Conservation (phyloP, 1,140 invertebrate genomes). For the Tigriopus japonicus region DNA sequence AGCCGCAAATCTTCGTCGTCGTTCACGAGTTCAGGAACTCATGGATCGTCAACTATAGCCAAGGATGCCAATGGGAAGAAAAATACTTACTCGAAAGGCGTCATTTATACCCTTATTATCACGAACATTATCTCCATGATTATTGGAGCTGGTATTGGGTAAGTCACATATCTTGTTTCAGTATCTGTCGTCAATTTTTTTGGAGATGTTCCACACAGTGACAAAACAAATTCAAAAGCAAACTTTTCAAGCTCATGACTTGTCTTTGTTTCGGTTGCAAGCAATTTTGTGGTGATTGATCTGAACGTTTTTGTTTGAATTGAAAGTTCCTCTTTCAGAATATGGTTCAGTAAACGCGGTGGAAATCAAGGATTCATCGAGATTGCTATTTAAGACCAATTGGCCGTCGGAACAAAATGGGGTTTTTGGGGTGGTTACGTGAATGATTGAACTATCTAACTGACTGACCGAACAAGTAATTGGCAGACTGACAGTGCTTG, state of each 20-base stretch:
- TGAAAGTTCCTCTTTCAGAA: neutral
- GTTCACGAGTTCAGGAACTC: too few relatives aligned
- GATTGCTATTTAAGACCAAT: neutral
- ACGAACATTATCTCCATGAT: constrained; percentile 6
- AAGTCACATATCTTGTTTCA: too few relatives aligned
- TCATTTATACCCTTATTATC: neutral
- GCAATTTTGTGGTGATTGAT: neutral
- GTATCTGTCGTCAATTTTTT: too few relatives aligned
- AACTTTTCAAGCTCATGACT: neutral
- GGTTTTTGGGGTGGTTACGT: too few relatives aligned
- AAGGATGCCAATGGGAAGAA: too few relatives aligned
- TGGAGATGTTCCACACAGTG: too few relatives aligned
- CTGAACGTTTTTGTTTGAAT: neutral
- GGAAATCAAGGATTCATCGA: constrained; percentile 13
- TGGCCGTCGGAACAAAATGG: too few relatives aligned
- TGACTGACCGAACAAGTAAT: too few relatives aligned
- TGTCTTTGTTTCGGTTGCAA: neutral
- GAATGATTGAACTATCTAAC: too few relatives aligned
- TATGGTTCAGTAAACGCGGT: neutral
- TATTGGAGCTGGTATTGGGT: constrained; percentile 8
- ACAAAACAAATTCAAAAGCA: too few relatives aligned
- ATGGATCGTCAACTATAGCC: too few relatives aligned
- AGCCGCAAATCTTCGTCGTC: neutral
- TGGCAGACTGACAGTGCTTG: too few relatives aligned
- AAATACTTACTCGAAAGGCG: neutral